These are phyloP conservation scores for Regulus satrapa DNA, from an alignment of 2,113 vertebrate genomes.

Conservation along the genomic window DNA sequence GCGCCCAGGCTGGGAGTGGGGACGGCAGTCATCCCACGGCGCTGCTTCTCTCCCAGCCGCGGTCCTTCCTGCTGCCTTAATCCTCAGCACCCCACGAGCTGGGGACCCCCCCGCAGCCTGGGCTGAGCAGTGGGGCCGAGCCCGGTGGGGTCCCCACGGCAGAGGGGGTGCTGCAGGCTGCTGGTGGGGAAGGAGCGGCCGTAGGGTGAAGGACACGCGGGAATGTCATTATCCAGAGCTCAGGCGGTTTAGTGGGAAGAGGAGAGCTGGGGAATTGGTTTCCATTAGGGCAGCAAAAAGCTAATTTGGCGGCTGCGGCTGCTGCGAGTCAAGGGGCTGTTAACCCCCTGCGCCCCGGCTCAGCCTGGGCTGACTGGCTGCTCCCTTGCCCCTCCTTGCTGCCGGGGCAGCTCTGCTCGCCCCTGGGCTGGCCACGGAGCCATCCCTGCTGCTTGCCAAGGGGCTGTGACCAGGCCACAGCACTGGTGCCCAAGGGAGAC, in stretches of 20 bases:
- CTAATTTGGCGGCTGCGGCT: slow-evolving; percentile 28
- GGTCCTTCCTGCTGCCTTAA: background rate
- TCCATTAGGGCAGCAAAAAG: slow-evolving; percentile 53
- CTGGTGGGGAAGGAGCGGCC: background rate
- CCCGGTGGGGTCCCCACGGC: accelerated
- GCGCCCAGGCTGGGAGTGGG: background rate
- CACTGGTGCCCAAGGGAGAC: background rate
- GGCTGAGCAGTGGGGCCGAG: background rate
- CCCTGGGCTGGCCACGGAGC: accelerated
- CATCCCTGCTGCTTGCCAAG: background rate
- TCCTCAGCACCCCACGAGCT: background rate
- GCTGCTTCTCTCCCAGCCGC: background rate
- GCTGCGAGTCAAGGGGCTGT: background rate
- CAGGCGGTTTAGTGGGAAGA: background rate
- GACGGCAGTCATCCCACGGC: background rate
- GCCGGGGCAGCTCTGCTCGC: accelerated
- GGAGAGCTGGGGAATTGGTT: slow-evolving; percentile 35
- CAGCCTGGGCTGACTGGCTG: background rate
- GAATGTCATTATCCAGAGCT: slow-evolving; percentile 3
- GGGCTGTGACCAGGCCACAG: background rate
- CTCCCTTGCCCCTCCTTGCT: background rate
- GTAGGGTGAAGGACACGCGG: background rate
- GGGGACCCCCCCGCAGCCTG: accelerated
- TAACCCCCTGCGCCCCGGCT: slow-evolving; percentile 2
- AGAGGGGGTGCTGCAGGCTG: background rate